Base-by-base conservation (phyloP, 2,797 vertebrate species). In the Tarsius wallacei region DNA sequence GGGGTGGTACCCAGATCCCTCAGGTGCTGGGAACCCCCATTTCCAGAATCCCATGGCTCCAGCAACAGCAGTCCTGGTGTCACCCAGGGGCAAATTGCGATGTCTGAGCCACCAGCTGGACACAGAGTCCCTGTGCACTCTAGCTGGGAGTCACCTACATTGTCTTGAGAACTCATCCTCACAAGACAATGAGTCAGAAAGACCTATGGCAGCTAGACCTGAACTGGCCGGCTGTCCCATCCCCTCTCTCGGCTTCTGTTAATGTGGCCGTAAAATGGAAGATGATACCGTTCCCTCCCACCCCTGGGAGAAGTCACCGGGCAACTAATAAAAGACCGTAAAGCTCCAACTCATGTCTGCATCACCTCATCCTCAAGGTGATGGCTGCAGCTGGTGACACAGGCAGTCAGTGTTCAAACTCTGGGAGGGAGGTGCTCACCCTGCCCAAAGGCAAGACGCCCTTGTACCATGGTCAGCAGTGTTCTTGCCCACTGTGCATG, bases 141-240 rank as follows among this genome's bases (percentile, higher is more conserved):
- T 7, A 12, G 22, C 28, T 10, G 26, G 17, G 86, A 74, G 59
- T 82, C 80, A 55, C 42, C 26, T 12, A 5, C 14, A 17, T 33
- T 28, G 4, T 93, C 66, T 49, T 36, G 36, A 36, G 66, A 51
- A 87, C 51, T 96, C 87, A 49, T 42, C 82, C 14, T 94, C 84
- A 96, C 21, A 74, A 68, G 96, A 70, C 87, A n/a, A 0, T 94
- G 96, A 95, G 61, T 97, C 95, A 97, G 83, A 77, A 94, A 21
- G 53, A 57, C 66, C 61, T 22, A 53, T 59, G 64, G 49, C 7
- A 57, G 53, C 70, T 66, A 26, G 61, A 61, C 28, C 68, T 76
- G 53, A 26, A 47, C 87, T 24, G 77, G 51, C 55, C 74, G 66
- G 33, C 14, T 16, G 10, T 36, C 74, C 16, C 51, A 42, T 66